These are phyloP conservation scores for Xylocopa sonorina DNA, from an alignment of 1,140 invertebrate species.

Conservation along the genomic window DNA sequence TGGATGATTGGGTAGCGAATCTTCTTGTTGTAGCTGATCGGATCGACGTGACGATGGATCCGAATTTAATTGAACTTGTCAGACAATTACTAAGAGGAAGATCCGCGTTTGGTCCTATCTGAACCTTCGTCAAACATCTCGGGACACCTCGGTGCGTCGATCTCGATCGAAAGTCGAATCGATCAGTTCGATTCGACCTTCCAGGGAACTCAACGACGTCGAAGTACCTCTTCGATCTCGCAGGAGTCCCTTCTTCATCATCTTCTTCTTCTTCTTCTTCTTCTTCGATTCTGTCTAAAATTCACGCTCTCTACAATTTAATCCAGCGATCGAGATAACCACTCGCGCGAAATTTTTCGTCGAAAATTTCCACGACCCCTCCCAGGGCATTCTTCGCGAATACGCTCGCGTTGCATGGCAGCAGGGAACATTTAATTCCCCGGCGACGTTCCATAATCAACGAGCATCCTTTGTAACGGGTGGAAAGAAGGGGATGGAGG, in stretches of 20 bases:
- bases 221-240: background rate
- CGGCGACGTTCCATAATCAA: conserved; percentile 2
- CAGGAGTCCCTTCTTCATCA: background rate
- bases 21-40: background rate
- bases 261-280: background rate
- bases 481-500: background rate
- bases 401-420: background rate
- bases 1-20: conserved; percentile 1
- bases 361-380: background rate
- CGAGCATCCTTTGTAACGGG: background rate
- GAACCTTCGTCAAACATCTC: too few relatives aligned
- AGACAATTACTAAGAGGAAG: too few relatives aligned
- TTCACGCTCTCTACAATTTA: background rate
- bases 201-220: background rate
- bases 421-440: background rate
- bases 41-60: conserved; percentile 9
- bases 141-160: conserved; percentile 4
- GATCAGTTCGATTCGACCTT: background rate
- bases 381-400: background rate
- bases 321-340: conserved; percentile 20
- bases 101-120: too few relatives aligned
- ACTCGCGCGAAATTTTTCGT: background rate
- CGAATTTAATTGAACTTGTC: too few relatives aligned
- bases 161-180: background rate
- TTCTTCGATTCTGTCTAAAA: background rate